Conservation (phyloP, 2,888 invertebrate genomes). For the Drosophila anomelani region DNA sequence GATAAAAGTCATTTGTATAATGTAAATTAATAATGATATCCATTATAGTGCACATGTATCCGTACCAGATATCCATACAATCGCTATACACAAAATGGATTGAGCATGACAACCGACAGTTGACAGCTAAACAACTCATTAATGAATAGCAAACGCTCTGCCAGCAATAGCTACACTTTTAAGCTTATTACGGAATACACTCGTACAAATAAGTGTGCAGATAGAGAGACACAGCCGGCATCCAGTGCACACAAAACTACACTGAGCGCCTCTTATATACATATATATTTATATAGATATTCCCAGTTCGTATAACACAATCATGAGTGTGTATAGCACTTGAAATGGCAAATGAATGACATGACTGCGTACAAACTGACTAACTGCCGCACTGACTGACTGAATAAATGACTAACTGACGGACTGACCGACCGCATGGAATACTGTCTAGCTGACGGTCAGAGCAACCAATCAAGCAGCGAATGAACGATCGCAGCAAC, state of each 20-base stretch:
- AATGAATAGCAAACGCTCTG: slow-evolving; percentile 69
- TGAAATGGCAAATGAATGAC: slow-evolving; percentile 79
- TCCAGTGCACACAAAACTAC: slow-evolving; percentile 30
- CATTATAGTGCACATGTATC: slow-evolving; percentile 37
- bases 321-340: slow-evolving; percentile 71
- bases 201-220: slow-evolving; percentile 5
- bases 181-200: slow-evolving; percentile 71
- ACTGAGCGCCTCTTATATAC: slow-evolving; percentile 15
- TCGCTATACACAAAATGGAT: slow-evolving; percentile 29
- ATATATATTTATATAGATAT: slow-evolving; percentile 1
- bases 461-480: slow-evolving; percentile 34
- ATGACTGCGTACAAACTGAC: slow-evolving; percentile 68
- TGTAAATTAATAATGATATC: slow-evolving; percentile 41
- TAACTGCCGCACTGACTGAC: slow-evolving; percentile 29
- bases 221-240: slow-evolving; percentile 25
- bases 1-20: slow-evolving; percentile 36
- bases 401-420: slow-evolving; percentile 2
- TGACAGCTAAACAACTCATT: slow-evolving; percentile 76
- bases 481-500: slow-evolving; percentile 33
- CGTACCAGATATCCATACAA: slow-evolving; percentile 29
- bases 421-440: slow-evolving; percentile 13
- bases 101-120: slow-evolving; percentile 57
- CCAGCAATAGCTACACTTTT: slow-evolving; percentile 63
- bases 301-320: slow-evolving; percentile 38
- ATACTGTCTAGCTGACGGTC: slow-evolving; percentile 13